Evolutionary conservation across 2,113 vertebrate species (phyloP).

Genomic region (Martes martes): DNA sequence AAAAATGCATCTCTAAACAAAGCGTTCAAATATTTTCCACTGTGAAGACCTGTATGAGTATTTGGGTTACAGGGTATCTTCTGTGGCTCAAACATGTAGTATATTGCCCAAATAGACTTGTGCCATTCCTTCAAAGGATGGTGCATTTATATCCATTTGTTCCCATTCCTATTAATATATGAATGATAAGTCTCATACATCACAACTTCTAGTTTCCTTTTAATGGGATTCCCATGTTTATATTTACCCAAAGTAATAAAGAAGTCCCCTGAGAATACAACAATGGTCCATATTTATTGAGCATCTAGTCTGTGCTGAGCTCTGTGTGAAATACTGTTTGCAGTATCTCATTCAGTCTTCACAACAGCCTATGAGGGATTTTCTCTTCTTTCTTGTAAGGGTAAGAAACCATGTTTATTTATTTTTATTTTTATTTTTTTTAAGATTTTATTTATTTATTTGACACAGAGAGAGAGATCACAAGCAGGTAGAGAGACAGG

Average conservation of each 20-base stretch:
- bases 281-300: background rate
- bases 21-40: background rate
- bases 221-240: background rate
- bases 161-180: background rate
- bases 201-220: background rate
- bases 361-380: background rate
- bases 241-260: background rate
- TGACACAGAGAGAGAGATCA: too few species aligned
- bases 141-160: background rate
- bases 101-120: background rate
- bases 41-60: background rate
- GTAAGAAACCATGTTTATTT: background rate
- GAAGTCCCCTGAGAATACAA: background rate
- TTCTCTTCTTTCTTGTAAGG: background rate
- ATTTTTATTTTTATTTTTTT: too few species aligned
- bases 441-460: too few species aligned
- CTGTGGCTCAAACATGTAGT: background rate
- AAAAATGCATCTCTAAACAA: background rate
- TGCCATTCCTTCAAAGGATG: background rate
- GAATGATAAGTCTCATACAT: background rate
- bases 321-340: background rate
- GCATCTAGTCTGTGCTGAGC: background rate
- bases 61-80: background rate
- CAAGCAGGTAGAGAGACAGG: too few species aligned
- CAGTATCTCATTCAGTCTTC: background rate